Conservation (phyloP, 2,888 invertebrate species). For the Augochlorella aurata region DNA sequence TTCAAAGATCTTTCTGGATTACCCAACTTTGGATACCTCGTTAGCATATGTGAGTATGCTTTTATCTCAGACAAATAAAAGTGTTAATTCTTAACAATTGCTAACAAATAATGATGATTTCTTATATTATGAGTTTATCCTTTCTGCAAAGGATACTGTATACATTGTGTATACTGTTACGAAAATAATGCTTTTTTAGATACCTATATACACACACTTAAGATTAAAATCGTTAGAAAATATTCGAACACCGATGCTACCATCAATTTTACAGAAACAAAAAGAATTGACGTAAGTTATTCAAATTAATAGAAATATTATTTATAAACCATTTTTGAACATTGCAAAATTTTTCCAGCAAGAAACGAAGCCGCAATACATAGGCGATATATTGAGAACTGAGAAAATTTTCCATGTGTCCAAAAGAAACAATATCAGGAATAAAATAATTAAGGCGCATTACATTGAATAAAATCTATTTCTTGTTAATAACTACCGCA, state of each 20-base stretch:
- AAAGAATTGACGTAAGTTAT: slow-evolving; percentile 47
- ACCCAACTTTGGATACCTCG: slow-evolving; percentile 85
- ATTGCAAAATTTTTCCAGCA: background rate
- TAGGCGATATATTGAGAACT: background rate
- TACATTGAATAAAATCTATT: slow-evolving; percentile 31
- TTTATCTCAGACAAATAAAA: background rate
- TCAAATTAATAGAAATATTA: background rate
- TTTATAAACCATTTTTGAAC: slow-evolving; percentile 4
- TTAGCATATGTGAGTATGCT: slow-evolving; percentile 83
- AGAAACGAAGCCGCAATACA: slow-evolving; percentile 3
- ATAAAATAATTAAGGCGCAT: background rate
- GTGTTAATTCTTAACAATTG: background rate
- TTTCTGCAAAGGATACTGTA: background rate
- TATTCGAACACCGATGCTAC: slow-evolving; percentile 84
- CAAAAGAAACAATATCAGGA: background rate
- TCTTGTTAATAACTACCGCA: slow-evolving; percentile 22
- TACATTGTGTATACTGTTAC: background rate
- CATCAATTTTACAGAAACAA: slow-evolving; percentile 68
- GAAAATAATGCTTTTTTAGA: slow-evolving; percentile 80
- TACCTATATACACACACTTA: slow-evolving; percentile 88
- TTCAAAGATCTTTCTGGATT: slow-evolving; percentile 54
- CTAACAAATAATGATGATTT: background rate
- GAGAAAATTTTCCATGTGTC: background rate
- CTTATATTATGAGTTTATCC: background rate
- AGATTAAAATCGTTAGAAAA: slow-evolving; percentile 84